Percentiles rank a stretch among this genome's conserved stretches.
phyloP scores from a whole-genome alignment of 2,797 vertebrate species.

The Nannoperca australis region DNA sequence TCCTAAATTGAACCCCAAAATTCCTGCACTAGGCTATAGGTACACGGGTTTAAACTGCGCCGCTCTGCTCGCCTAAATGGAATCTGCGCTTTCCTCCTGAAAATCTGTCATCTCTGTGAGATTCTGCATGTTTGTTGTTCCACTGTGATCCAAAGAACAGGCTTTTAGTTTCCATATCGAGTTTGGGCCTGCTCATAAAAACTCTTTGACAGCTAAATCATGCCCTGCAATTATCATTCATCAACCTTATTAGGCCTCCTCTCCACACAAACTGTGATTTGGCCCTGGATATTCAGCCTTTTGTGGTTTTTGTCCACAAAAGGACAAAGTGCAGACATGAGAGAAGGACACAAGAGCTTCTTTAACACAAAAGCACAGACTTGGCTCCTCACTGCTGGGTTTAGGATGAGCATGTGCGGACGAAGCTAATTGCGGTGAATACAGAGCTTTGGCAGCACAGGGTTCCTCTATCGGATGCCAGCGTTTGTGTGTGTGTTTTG shows the following conservation, averaged over 20 bases:
- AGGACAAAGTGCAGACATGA: conserved; percentile 29
- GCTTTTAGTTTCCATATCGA: background rate
- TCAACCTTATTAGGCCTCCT: conserved; percentile 28
- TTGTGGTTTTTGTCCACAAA: conserved; percentile 25
- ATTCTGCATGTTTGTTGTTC: background rate
- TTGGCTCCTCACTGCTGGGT: conserved; percentile 56
- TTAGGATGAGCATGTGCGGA: conserved; percentile 63
- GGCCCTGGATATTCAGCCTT: background rate
- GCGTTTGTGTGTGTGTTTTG: background rate
- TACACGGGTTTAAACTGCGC: background rate
- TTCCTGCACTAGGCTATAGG: background rate
- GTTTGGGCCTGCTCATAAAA: background rate
- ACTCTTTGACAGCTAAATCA: conserved; percentile 2
- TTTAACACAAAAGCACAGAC: conserved; percentile 58
- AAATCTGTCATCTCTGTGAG: conserved; percentile 4
- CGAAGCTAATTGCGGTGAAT: conserved; percentile 66
- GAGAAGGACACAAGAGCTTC: conserved; percentile 55
- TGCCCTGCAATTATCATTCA: conserved; percentile 12
- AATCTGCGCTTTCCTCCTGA: background rate
- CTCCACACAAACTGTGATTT: conserved; percentile 8
- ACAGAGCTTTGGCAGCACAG: conserved; percentile 65
- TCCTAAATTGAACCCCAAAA: conserved; percentile 4
- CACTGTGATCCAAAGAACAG: background rate
- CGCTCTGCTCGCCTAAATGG: background rate
- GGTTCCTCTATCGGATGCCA: conserved; percentile 64